Base-by-base conservation (phyloP, 2,888 invertebrate species). In the Drosophila kokeensis region DNA sequence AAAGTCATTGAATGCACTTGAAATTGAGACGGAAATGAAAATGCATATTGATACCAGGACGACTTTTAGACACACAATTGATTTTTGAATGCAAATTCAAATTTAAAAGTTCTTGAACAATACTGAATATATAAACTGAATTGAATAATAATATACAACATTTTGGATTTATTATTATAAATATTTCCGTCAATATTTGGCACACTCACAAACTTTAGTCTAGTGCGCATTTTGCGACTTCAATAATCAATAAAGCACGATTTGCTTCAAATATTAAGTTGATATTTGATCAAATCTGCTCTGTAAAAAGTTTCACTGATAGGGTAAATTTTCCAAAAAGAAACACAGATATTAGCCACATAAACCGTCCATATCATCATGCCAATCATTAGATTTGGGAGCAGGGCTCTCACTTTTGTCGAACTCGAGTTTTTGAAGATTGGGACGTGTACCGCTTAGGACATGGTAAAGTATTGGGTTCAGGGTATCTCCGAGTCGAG, bases 1-100 rank as follows among this genome's bases (percentile, higher is more conserved):
- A 40, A 34, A 38, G 18, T 24, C 27, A 36, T 38, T 10, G 24
- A 21, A 40, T 27, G 18, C 30, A 29, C 42, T 15, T 21, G 13
- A 61, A 69, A 32, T 24, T 40, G 50, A 27, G 55, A 27, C 24
- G 11, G 10, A 32, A 21, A 55, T 55, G 34, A 13, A 52, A 55
- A 55, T 36, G 27, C 15, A 40, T 29, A 40, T 55, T 29, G 29
- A 30, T 15, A 21, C 27, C 5, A 24, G 27, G 8, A 7, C 7
- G 8, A 29, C 40, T 29, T 38, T 38, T 29, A 21, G 21, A 13
- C 36, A 29, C 13, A 40, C 55, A 13, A 55, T 55, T 55, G 4
- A 15, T 55, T 55, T 27, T 15, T 13, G 27, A 18, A 18, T 4
- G 18, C 27, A 29, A 18, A 38, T 38, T n/a, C 6, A 5, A 6